Conservation (phyloP, 2,797 vertebrate genomes). For the Thalassophryne amazonica region DNA sequence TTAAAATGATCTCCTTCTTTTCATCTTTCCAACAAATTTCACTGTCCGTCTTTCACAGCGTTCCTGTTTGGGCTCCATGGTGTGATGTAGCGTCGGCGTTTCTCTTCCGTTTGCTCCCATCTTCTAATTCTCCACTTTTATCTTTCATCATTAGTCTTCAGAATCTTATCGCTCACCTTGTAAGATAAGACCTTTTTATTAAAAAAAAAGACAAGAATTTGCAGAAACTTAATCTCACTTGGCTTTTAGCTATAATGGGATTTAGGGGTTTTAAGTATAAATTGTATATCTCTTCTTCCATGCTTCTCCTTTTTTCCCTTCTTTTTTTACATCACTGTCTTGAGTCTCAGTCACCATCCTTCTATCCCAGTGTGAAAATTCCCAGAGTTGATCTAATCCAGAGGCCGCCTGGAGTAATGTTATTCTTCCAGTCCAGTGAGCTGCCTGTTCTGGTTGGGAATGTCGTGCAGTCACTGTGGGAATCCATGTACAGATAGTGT, state of each 20-base stretch:
- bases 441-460: slow-evolving; percentile 78
- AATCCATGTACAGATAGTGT: slow-evolving; percentile 64
- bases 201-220: not conserved
- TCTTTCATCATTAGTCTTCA: not conserved
- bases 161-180: slow-evolving; percentile 1
- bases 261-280: slow-evolving; percentile 9
- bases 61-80: slow-evolving; percentile 12
- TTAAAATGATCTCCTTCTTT: slow-evolving; percentile 45
- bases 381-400: slow-evolving; percentile 77
- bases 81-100: not conserved
- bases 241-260: slow-evolving; percentile 35
- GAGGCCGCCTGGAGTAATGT: slow-evolving; percentile 78
- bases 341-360: slow-evolving; percentile 43
- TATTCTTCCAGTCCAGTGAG: slow-evolving; percentile 82
- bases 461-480: slow-evolving; percentile 74
- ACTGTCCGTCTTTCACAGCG: slow-evolving; percentile 35
- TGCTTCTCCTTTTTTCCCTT: slow-evolving; percentile 16
- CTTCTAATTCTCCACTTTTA: not conserved
- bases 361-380: slow-evolving; percentile 62
- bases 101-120: not conserved
- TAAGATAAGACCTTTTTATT: not conserved
- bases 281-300: not conserved
- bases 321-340: slow-evolving; percentile 31
- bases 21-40: slow-evolving; percentile 30
- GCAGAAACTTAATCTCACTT: slow-evolving; percentile 1